These are phyloP conservation scores for Pseudolycoriella hygida DNA, from an alignment of 2,888 invertebrate species.

Conservation along the genomic window DNA sequence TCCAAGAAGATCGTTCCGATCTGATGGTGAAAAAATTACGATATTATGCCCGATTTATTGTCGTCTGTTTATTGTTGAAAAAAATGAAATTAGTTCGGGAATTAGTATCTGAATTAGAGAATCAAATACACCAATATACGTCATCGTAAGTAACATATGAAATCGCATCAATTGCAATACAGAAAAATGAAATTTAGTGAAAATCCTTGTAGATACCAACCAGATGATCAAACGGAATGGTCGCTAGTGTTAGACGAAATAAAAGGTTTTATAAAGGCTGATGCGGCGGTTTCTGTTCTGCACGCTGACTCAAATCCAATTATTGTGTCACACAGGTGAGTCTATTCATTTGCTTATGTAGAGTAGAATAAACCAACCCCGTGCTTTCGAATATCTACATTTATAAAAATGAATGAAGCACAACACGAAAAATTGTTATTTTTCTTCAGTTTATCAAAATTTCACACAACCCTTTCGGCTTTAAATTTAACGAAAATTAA, in stretches of 20 bases:
- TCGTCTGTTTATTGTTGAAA: conserved; percentile 83
- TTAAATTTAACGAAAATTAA: too few relatives aligned
- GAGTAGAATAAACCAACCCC: conserved; percentile 20
- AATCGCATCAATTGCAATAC: background rate
- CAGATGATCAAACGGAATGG: conserved; percentile 96
- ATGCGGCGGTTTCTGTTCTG: conserved; percentile 72
- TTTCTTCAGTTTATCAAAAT: too few relatives aligned
- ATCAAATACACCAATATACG: conserved; percentile 89
- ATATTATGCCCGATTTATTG: conserved; percentile 92
- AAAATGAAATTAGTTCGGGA: conserved; percentile 87
- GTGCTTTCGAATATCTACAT: conserved; percentile 24
- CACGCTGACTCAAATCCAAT: conserved; percentile 76
- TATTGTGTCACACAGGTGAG: conserved; percentile 69
- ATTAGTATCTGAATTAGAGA: conserved; percentile 77
- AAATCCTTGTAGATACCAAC: conserved; percentile 47
- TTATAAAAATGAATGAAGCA: background rate
- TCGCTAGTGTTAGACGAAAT: conserved; percentile 86
- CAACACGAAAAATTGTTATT: background rate
- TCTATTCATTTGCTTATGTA: conserved; percentile 7
- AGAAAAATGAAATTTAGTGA: background rate
- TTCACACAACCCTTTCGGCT: too few relatives aligned
- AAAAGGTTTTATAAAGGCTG: conserved; percentile 84
- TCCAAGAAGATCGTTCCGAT: conserved; percentile 85
- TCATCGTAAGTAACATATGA: conserved; percentile 36
- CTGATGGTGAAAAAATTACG: conserved; percentile 91